phyloP scores from a whole-genome alignment of 2,888 invertebrate genomes.

The Dicycla oo region DNA sequence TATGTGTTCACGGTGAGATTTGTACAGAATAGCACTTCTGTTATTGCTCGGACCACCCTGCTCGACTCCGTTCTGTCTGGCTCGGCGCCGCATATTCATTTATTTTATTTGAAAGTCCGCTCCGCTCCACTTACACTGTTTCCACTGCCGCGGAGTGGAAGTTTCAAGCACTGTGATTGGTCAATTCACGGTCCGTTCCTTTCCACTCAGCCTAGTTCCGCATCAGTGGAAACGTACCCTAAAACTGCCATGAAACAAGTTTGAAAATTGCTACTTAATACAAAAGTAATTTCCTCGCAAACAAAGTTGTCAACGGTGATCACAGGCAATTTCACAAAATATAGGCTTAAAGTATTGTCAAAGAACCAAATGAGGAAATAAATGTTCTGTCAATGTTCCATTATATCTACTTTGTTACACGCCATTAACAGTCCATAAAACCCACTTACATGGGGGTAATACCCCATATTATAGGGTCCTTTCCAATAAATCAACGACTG shows the following conservation, averaged over 20 bases:
- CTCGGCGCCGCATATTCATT: no score
- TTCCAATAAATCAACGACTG: slow-evolving; percentile 51
- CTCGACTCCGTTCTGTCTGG: no score
- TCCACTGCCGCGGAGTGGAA: no score
- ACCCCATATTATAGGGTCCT: slow-evolving; percentile 18
- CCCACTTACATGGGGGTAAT: slow-evolving; percentile 24
- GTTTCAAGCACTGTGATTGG: no score
- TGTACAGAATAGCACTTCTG: no score
- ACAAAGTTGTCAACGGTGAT: slow-evolving; percentile 23
- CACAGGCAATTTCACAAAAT: slow-evolving; percentile 16
- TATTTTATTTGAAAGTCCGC: no score
- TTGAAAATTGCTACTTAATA: slow-evolving; percentile 20
- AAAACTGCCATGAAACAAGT: neutral
- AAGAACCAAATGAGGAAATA: slow-evolving; percentile 40
- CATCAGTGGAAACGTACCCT: no score
- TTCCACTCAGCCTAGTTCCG: no score
- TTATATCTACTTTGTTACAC: slow-evolving; percentile 29
- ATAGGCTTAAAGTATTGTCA: slow-evolving; percentile 8
- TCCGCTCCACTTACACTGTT: no score
- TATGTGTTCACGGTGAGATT: no score
- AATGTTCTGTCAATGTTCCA: slow-evolving; percentile 23
- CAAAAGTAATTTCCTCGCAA: slow-evolving; percentile 19
- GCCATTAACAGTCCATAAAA: slow-evolving; percentile 48
- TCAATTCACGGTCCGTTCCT: no score
- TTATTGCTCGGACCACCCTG: no score